phyloP scores from a whole-genome alignment of 2,888 invertebrate species.

The Sussaba pulchella region DNA sequence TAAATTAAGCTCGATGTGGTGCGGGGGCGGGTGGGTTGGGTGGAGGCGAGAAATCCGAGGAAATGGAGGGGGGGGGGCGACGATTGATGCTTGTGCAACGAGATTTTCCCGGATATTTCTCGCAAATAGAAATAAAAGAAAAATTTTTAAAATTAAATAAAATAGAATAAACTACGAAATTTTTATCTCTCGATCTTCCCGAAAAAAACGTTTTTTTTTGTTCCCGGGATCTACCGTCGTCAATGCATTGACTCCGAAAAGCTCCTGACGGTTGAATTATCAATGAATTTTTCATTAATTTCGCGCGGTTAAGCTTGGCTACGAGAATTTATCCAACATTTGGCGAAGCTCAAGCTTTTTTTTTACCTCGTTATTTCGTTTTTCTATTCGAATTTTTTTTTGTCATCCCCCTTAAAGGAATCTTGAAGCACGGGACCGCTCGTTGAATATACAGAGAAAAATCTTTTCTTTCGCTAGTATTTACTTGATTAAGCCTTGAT shows the following conservation, averaged over 20 bases:
- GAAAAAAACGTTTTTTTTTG: not conserved
- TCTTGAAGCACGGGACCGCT: no score
- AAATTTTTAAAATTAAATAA: not conserved
- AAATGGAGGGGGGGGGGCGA: not conserved
- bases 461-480: no score
- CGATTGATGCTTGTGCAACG: not conserved
- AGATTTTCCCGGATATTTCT: slow-evolving; percentile 3
- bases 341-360: slow-evolving; percentile 26
- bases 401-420: no score
- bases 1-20: slow-evolving; percentile 51
- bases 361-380: not conserved
- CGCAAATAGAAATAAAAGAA: slow-evolving; percentile 15
- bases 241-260: slow-evolving; percentile 1
- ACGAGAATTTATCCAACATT: slow-evolving; percentile 6
- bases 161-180: slow-evolving; percentile 25
- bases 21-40: slow-evolving; percentile 12
- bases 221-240: not conserved
- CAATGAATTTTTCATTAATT: not conserved
- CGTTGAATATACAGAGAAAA: no score
- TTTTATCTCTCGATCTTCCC: not conserved
- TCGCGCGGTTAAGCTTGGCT: not conserved
- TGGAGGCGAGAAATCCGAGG: no score
- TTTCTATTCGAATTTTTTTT: no score
- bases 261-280: not conserved
- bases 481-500: no score